Conservation (phyloP, 2,797 vertebrate genomes). For the Sphenopsis melanotis region DNA sequence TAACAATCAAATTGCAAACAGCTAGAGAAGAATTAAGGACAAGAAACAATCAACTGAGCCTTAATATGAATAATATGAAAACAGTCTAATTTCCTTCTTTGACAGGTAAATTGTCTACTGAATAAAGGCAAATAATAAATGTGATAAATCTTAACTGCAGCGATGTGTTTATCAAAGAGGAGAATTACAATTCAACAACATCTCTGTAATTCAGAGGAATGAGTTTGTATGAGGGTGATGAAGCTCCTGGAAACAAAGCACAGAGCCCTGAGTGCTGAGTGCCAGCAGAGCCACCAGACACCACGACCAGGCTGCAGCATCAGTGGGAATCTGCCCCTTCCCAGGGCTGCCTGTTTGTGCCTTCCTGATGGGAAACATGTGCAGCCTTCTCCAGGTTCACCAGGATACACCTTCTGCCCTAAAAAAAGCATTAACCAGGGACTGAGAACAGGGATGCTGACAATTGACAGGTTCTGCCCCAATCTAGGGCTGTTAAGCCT, state of each 20-base stretch:
- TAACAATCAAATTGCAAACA: slow-evolving; percentile 23
- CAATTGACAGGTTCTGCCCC: background rate
- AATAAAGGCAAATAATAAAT: slow-evolving; percentile 44
- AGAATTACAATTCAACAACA: slow-evolving; percentile 25
- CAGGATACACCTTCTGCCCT: background rate
- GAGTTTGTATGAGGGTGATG: background rate
- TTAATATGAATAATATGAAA: slow-evolving; percentile 46
- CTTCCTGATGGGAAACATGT: rapidly evolving
- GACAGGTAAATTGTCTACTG: slow-evolving; percentile 48
- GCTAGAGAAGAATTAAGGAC: slow-evolving; percentile 26
- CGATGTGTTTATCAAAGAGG: slow-evolving; percentile 38
- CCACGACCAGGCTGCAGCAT: rapidly evolving
- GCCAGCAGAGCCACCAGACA: background rate
- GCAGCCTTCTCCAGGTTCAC: rapidly evolving
- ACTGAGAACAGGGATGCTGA: rapidly evolving
- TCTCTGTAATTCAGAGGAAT: slow-evolving; percentile 8
- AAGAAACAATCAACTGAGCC: slow-evolving; percentile 38
- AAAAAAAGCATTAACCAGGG: rapidly evolving
- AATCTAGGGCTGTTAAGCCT: background rate
- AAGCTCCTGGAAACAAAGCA: background rate
- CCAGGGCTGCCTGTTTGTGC: background rate
- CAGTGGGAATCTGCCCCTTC: background rate
- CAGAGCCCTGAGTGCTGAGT: background rate
- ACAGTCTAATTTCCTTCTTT: slow-evolving; percentile 33
- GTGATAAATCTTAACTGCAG: slow-evolving; percentile 21